Conservation (phyloP, 2,113 vertebrate genomes). For the Caranx ignobilis region DNA sequence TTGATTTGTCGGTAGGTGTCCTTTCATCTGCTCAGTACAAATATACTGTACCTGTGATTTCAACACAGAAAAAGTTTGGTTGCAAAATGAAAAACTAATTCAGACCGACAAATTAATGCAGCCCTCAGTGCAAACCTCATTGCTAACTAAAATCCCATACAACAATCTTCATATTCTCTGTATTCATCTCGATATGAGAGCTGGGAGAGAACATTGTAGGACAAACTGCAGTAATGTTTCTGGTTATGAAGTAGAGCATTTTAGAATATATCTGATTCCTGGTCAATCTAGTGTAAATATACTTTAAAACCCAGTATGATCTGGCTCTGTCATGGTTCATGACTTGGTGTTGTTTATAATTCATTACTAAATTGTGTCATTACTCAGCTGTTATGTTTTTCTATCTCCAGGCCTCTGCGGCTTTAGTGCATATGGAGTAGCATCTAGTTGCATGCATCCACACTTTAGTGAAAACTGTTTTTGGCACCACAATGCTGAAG, state of each 20-base stretch:
- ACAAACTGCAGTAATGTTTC: neutral
- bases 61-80: conserved; percentile 1
- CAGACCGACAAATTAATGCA: neutral
- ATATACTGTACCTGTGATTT: neutral
- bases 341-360: neutral
- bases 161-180: too few species aligned
- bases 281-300: too few species aligned
- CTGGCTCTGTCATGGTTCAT: neutral
- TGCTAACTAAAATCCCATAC: neutral
- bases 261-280: neutral
- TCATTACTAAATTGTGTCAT: neutral
- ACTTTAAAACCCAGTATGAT: too few species aligned
- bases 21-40: neutral
- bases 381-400: neutral
- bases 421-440: neutral
- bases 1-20: neutral
- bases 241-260: neutral
- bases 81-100: neutral
- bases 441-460: conserved; percentile 4
- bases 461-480: conserved; percentile 24
- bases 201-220: neutral
- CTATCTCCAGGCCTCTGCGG: neutral
- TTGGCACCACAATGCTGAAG: conserved; percentile 16
- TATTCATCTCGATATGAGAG: too few species aligned
- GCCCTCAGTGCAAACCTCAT: too few species aligned